Conservation (phyloP, 2,888 invertebrate species). For the Stictocephala bisonia region DNA sequence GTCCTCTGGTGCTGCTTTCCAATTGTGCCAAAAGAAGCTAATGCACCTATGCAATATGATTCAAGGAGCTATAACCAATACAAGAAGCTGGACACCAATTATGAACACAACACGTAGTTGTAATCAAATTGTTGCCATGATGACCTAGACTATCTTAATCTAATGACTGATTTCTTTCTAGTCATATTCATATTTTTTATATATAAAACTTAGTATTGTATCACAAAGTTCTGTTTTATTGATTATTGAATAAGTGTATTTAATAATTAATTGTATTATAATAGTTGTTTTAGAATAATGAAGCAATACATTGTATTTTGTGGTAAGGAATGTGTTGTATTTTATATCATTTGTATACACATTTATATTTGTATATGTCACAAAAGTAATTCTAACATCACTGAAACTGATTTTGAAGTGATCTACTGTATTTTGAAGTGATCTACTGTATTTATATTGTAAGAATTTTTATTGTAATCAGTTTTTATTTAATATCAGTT, state of each 20-base stretch:
- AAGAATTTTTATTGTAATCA: no score
- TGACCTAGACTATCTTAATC: slow-evolving; percentile 25
- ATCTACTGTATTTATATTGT: no score
- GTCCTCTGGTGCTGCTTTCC: slow-evolving; percentile 75
- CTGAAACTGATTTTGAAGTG: not conserved
- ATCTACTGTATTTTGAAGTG: no score
- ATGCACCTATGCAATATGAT: slow-evolving; percentile 50
- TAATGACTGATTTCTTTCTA: slow-evolving; percentile 35
- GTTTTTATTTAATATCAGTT: no score
- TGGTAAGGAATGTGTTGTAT: not conserved
- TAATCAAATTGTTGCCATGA: not conserved
- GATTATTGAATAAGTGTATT: not conserved
- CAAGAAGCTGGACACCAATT: slow-evolving; percentile 48
- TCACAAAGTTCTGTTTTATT: slow-evolving; percentile 20
- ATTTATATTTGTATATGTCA: not conserved
- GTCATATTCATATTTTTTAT: slow-evolving; percentile 37
- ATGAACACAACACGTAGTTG: slow-evolving; percentile 40
- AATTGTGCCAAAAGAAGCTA: slow-evolving; percentile 66
- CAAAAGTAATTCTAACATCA: not conserved
- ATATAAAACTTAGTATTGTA: not conserved
- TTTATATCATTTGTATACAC: not conserved
- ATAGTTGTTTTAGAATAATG: not conserved
- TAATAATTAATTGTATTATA: slow-evolving; percentile 26
- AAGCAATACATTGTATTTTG: slow-evolving; percentile 11
- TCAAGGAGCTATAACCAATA: slow-evolving; percentile 49